Base-by-base conservation (phyloP, 2,888 invertebrate species). In the Argyresthia goedartella region DNA sequence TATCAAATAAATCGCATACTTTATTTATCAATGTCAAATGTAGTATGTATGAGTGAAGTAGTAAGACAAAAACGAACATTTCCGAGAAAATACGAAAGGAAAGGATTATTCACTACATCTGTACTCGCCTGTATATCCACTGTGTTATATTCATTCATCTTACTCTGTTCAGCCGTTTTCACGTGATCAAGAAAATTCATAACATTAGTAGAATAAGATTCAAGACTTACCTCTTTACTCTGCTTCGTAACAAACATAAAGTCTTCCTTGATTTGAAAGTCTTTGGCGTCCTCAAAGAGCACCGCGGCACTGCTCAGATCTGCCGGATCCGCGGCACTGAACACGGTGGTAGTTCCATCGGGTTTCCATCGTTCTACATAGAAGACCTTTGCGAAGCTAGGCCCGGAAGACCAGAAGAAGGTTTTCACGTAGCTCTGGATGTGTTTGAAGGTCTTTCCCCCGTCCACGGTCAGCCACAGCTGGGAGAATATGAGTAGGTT, bases 181-280 rank as follows among this genome's bases (percentile, higher is more conserved):
- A n/a, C n/a, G n/a, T n/a, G n/a, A n/a, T n/a, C n/a, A n/a, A n/a
- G n/a, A n/a, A n/a, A n/a, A n/a, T n/a, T n/a, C n/a, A n/a, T n/a
- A n/a, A n/a, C n/a, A n/a, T n/a, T n/a, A n/a, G n/a, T n/a, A n/a
- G n/a, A n/a, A n/a, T n/a, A n/a, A n/a, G n/a, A 25, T 25, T 25
- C 1, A 44, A 44, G 3, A 74, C 88, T 86, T 68, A 92, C 92
- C 82, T 88, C 87, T 59, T 82, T 85, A 46, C 78, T 76, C 67
- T 90, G 90, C 66, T 90, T 91, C 0, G 94, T 93, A 0, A 92
- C 95, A 76, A 97, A 96, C 90, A 95, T 91, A 72, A 92, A 96
- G 63, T 95, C 93, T 13, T 92, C 94, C 66, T 91, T 92, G 36
- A 95, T 89, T 67, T 93, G 92, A 73, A 96, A 95, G 69, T 96